Percentiles rank a stretch among this genome's conserved stretches.
These are phyloP conservation scores for Ferdinandea cuprea DNA, from an alignment of 2,888 invertebrate species.

Conservation along the genomic window DNA sequence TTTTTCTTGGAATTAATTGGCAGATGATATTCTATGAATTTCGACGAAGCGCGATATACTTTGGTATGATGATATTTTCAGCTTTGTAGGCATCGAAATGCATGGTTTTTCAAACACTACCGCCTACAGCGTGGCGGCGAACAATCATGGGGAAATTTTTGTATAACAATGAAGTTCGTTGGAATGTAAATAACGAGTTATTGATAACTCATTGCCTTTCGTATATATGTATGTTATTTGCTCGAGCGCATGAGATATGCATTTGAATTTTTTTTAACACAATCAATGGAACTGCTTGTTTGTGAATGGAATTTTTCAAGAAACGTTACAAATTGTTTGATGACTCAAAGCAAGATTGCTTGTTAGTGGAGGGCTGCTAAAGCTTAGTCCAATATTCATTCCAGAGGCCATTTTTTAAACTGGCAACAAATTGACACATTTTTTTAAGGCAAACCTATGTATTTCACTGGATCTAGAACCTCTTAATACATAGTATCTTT, in stretches of 20 bases:
- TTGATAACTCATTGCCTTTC: background rate
- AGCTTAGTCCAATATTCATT: too few species aligned
- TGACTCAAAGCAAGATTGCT: too few species aligned
- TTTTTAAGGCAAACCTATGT: too few species aligned
- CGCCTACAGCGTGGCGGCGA: too few species aligned
- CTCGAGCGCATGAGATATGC: slow-evolving; percentile 9
- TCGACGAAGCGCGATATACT: background rate
- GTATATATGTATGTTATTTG: slow-evolving; percentile 26
- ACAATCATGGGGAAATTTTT: slow-evolving; percentile 6
- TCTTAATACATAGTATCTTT: too few species aligned
- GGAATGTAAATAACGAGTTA: slow-evolving; percentile 29
- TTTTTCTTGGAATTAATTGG: slow-evolving; percentile 24
- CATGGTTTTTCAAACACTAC: background rate
- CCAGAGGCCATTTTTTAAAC: too few species aligned
- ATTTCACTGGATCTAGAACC: too few species aligned
- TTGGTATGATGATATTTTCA: too few species aligned
- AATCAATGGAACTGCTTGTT: slow-evolving; percentile 28
- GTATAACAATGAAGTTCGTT: slow-evolving; percentile 40
- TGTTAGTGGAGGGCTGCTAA: background rate
- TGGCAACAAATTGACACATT: too few species aligned
- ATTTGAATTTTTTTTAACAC: background rate
- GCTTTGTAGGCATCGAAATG: background rate
- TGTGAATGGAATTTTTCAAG: background rate
- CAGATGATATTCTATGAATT: slow-evolving; percentile 8
- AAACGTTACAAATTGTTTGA: too few species aligned